A percentile compares a stretch with the other conserved stretches of the same genome.
These are phyloP conservation scores for Bradypus variegatus DNA, from an alignment of 2,797 vertebrate species.

Conservation along the genomic window DNA sequence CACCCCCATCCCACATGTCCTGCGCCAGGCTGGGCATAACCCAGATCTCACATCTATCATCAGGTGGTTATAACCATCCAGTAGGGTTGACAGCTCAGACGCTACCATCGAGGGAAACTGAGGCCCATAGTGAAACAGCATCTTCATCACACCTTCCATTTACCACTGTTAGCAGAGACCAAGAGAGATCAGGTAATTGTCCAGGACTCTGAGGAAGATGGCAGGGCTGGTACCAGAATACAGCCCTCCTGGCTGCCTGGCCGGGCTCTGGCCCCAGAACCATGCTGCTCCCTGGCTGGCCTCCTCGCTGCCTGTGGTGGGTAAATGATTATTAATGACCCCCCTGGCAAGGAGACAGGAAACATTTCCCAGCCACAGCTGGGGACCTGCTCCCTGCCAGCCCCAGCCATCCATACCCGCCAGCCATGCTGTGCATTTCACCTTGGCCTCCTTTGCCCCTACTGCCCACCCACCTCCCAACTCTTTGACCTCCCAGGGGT, in stretches of 20 bases:
- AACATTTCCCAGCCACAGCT: constrained; percentile 63
- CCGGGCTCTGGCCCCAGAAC: constrained; percentile 47
- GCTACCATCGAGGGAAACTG: background rate
- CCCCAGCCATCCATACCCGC: background rate
- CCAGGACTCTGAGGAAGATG: constrained; percentile 13
- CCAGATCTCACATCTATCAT: background rate
- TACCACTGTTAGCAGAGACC: background rate
- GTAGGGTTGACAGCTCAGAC: background rate
- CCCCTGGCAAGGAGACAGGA: constrained; percentile 64
- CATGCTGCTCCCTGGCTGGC: constrained; percentile 61
- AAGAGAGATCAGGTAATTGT: background rate
- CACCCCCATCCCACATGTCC: background rate
- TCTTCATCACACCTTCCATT: background rate
- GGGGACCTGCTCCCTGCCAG: constrained; percentile 60
- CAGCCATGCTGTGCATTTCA: background rate
- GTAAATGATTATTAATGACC: constrained; percentile 70
- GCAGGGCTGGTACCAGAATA: background rate
- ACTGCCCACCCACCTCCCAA: background rate
- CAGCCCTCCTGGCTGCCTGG: constrained; percentile 15
- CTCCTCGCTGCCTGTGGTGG: constrained; percentile 54
- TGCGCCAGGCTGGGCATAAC: background rate
- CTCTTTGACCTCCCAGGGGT: background rate
- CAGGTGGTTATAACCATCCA: background rate
- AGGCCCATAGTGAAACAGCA: background rate
- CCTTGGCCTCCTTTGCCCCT: background rate